These are phyloP conservation scores for Epizoanthus stellaris DNA, from an alignment of 92 coral and sea anemone genomes.

Conservation along the genomic window DNA sequence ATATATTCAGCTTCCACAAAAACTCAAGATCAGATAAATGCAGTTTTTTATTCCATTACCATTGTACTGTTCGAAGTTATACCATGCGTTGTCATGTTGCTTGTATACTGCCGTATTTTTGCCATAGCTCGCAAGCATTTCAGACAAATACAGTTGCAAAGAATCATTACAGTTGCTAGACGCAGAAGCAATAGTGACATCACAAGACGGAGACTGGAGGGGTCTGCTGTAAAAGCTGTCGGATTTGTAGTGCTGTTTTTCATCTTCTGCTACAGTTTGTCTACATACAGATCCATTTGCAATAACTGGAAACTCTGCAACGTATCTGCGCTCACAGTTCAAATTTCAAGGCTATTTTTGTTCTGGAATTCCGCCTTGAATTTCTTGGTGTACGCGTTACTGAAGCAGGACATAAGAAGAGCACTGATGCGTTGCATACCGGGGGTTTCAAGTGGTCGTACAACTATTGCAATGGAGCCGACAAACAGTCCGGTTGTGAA, in stretches of 20 bases:
- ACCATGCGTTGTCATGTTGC: slow-evolving; percentile 49
- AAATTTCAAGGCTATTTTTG: slow-evolving; percentile 63
- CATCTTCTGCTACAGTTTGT: slow-evolving; percentile 66
- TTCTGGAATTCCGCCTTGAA: slow-evolving; percentile 78
- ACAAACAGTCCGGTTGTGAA: not conserved
- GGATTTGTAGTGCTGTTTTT: slow-evolving; percentile 75
- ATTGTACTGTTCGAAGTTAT: slow-evolving; percentile 55
- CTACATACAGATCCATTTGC: slow-evolving; percentile 71
- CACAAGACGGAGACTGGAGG: slow-evolving; percentile 20
- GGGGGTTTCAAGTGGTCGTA: not conserved
- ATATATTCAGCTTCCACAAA: slow-evolving; percentile 14
- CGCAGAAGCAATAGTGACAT: not conserved
- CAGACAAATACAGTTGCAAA: slow-evolving; percentile 29
- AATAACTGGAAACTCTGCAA: slow-evolving; percentile 60
- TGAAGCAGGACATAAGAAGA: slow-evolving; percentile 66
- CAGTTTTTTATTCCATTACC: slow-evolving; percentile 30
- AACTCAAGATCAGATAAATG: slow-evolving; percentile 23
- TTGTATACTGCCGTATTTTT: slow-evolving; percentile 48
- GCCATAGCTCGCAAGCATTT: slow-evolving; percentile 52
- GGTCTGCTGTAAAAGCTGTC: slow-evolving; percentile 69
- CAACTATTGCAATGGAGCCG: slow-evolving; percentile 5
- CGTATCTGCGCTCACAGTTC: slow-evolving; percentile 33
- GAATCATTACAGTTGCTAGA: slow-evolving; percentile 13
- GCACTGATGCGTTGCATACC: slow-evolving; percentile 33
- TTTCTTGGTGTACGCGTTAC: slow-evolving; percentile 75